phyloP scores from a whole-genome alignment of 2,113 vertebrate genomes.

The Oenanthe melanoleuca region DNA sequence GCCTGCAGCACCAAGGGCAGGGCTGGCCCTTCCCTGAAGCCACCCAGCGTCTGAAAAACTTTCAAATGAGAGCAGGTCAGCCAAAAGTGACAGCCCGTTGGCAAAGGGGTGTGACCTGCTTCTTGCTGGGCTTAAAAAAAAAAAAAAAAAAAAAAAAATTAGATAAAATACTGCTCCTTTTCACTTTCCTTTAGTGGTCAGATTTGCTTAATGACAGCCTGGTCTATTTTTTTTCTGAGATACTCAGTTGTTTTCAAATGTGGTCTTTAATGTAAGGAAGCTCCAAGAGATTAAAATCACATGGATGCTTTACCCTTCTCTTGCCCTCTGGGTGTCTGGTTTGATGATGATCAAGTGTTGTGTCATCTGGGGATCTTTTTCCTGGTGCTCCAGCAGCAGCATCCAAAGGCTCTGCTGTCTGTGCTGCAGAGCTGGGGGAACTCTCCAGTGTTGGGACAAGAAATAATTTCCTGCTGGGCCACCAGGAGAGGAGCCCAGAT shows the following conservation, averaged over 20 bases:
- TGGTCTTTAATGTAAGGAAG: slow-evolving; percentile 18
- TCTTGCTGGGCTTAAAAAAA: not conserved
- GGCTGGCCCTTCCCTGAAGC: not conserved
- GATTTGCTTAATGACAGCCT: slow-evolving; percentile 45
- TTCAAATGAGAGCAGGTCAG: slow-evolving; percentile 49
- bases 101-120: slow-evolving; percentile 13
- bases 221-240: not conserved
- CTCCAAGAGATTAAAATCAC: not conserved
- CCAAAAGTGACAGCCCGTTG: slow-evolving; percentile 37
- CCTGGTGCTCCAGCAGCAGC: not conserved
- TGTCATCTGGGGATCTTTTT: not conserved
- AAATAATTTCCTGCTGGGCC: not conserved
- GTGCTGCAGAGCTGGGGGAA: not conserved
- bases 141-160: no score
- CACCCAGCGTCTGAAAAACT: not conserved
- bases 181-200: not conserved
- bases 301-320: not conserved
- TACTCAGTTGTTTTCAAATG: slow-evolving; percentile 17
- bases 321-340: not conserved
- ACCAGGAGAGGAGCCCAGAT: not conserved
- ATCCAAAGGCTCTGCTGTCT: not conserved
- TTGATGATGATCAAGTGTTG: not conserved
- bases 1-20: not conserved
- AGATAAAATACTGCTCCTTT: not conserved
- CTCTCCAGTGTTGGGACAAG: fast-evolving